Conservation (phyloP, 2,888 invertebrate genomes). For the Coronaproctus castanopsis region DNA sequence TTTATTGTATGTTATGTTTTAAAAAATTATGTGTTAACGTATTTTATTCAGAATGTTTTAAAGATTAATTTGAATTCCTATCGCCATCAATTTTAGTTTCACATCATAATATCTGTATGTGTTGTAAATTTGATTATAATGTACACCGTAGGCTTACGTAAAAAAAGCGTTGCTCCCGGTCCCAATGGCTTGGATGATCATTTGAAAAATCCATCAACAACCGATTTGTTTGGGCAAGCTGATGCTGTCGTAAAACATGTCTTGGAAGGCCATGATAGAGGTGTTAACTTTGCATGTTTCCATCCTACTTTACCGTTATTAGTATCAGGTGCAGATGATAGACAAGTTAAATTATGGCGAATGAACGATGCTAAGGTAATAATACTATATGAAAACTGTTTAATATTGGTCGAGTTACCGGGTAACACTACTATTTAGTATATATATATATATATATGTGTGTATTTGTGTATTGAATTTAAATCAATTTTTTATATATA, state of each 20-base stretch:
- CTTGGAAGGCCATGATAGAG: constrained; percentile 82
- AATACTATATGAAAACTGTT: constrained; percentile 22
- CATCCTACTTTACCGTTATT: constrained; percentile 86
- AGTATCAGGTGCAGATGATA: constrained; percentile 95
- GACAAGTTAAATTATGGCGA: constrained; percentile 92
- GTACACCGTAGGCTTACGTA: constrained; percentile 65
- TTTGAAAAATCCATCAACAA: constrained; percentile 53
- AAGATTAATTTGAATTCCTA: no score
- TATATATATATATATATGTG: no score
- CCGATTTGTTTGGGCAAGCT: constrained; percentile 88
- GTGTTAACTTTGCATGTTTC: constrained; percentile 97
- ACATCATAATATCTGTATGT: no score
- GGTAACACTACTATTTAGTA: no score
- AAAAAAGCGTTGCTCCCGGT: constrained; percentile 94
- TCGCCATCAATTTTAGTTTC: no score
- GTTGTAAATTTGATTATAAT: no score
- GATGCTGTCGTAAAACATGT: constrained; percentile 85
- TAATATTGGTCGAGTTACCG: no score
- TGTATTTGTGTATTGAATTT: no score
- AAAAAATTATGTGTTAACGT: no score
- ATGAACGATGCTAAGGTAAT: constrained; percentile 89
- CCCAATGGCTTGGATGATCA: constrained; percentile 77
- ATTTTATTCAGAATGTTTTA: no score
- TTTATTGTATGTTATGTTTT: no score
- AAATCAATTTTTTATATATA: no score